These are phyloP conservation scores for Eulemur macaco DNA, from an alignment of 2,113 vertebrate species.

Conservation along the genomic window DNA sequence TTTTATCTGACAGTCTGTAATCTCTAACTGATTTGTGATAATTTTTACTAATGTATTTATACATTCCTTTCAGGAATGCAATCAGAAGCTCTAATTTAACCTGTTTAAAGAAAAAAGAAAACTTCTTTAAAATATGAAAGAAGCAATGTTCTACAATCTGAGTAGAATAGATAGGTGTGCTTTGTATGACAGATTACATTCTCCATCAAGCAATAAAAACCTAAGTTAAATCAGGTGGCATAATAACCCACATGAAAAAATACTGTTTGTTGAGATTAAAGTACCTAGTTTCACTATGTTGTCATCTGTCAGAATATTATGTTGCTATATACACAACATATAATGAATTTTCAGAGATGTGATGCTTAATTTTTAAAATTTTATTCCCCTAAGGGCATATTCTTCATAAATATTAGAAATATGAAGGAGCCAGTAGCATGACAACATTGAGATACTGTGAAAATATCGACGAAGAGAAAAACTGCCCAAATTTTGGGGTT, in stretches of 20 bases:
- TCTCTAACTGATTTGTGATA: background rate
- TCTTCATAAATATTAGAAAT: background rate
- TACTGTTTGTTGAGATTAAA: background rate
- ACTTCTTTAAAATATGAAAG: background rate
- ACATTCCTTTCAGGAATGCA: background rate
- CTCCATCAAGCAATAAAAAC: background rate
- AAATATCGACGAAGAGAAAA: background rate
- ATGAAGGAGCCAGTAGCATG: background rate
- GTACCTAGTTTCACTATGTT: background rate
- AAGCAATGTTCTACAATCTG: background rate
- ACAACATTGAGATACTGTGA: background rate
- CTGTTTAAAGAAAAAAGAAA: background rate
- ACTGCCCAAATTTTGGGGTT: background rate
- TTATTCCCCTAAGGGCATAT: background rate
- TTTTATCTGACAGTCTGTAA: background rate
- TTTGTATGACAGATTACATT: background rate
- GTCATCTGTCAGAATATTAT: background rate
- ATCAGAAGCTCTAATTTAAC: background rate
- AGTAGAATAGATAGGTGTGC: background rate
- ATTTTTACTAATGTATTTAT: background rate
- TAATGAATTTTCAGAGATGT: background rate
- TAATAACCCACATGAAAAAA: background rate
- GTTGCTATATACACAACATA: background rate
- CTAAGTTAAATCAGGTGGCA: background rate
- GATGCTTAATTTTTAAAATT: background rate